Conservation (phyloP, 2,888 invertebrate genomes). For the Junonia oenone region DNA sequence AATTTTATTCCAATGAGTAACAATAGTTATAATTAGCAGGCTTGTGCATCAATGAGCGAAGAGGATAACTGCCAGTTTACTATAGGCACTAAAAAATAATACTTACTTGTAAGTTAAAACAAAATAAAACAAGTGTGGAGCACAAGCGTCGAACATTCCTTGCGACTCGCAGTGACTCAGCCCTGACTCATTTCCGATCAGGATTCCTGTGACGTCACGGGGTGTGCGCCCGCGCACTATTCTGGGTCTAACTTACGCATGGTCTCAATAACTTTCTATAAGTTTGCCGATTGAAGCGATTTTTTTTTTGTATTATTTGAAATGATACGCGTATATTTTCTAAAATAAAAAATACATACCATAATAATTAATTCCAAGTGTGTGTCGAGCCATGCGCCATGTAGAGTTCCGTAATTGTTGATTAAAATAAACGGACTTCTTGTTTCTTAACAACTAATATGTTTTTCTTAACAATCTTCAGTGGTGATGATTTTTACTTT, state of each 20-base stretch:
- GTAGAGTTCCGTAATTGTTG: too few relatives aligned
- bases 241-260: neutral
- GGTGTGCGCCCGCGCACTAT: slow-evolving; percentile 46
- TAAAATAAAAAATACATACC: too few relatives aligned
- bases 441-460: too few relatives aligned
- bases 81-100: neutral
- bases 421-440: too few relatives aligned
- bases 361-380: too few relatives aligned
- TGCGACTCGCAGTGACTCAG: slow-evolving; percentile 34
- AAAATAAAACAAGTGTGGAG: slow-evolving; percentile 18
- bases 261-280: neutral
- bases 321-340: too few relatives aligned
- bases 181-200: slow-evolving; percentile 63
- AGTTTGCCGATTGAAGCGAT: neutral
- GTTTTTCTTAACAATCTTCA: too few relatives aligned
- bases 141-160: slow-evolving; percentile 33
- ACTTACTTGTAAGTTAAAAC: neutral
- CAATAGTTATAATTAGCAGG: too few relatives aligned
- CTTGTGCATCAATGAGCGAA: too few relatives aligned
- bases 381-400: too few relatives aligned
- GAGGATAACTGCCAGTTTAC: neutral
- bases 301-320: neutral
- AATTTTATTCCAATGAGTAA: too few relatives aligned
- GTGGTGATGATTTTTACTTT: too few relatives aligned
- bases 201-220: slow-evolving; percentile 68